Base-by-base conservation (phyloP, 1,140 invertebrate species). In the Scaptomyza montana region DNA sequence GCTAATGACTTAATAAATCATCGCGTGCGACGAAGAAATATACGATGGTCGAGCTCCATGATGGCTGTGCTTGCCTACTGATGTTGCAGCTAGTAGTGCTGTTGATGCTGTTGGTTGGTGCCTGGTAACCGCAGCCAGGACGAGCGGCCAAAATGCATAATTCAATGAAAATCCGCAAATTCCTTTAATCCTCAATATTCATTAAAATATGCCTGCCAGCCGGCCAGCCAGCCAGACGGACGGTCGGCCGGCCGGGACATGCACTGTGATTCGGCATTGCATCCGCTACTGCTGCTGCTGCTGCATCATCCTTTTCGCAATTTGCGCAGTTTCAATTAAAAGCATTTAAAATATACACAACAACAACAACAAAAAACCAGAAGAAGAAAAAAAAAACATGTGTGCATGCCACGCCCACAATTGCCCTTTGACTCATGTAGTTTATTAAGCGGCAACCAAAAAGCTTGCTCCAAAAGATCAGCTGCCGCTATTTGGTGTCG, bases 181-280 rank as follows among this genome's bases (percentile, higher is more conserved):
- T 91, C 89, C 89, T 91, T 91, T 90, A 91, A 91, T 91, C 90
- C 90, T 90, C 82, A 91, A 89, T 90, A 91, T 91, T 91, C 90
- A 91, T 91, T 91, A 91, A 91, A 91, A 90, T 87, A 86, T 84
- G 78, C 81, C 86, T 85, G 70, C 67, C 73, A 63, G 55, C 72
- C 66, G 50, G 78, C 81, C 86, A 81, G 70, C 67, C 73, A 63
- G 55, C 72, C 66, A 46, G 61, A 51, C 33, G 1, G 30, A 1
- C 30, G 6, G 30, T 5, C 30, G 30, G 3, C 30, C 30, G 6
- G 30, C 30, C 30, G 30, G 1, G 55, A 19, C 51, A 51, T 39
- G 28, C 36, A 59, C 69, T 51, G 61, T 66, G 63, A 67, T 61
- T 73, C 54, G 63, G 50, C 19, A 25, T 57, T 8, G 60, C 61